A percentile compares a stretch with the other conserved stretches of the same genome.
Conservation (phyloP, 2,888 invertebrate species). For the Clostera curtula region DNA sequence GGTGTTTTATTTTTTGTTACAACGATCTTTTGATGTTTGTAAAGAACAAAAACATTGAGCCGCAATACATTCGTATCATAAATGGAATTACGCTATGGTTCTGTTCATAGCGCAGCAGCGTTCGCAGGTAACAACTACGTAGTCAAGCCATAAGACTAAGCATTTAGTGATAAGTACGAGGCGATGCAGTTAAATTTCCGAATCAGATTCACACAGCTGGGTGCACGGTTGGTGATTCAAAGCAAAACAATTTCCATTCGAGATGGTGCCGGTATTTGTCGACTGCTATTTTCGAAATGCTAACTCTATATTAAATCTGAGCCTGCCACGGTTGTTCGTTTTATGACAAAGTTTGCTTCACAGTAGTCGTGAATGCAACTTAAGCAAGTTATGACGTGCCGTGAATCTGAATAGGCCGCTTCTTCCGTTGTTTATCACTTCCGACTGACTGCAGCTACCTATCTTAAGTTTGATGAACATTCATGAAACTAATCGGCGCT, state of each 20-base stretch:
- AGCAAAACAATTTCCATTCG: slow-evolving; percentile 15
- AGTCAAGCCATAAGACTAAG: too few species aligned
- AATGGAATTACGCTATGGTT: neutral
- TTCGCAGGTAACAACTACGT: too few species aligned
- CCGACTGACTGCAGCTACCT: slow-evolving; percentile 16
- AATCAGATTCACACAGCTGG: neutral
- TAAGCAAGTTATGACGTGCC: slow-evolving; percentile 25
- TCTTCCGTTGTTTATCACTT: slow-evolving; percentile 27
- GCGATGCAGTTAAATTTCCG: neutral
- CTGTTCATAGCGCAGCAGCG: too few species aligned
- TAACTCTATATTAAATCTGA: slow-evolving; percentile 19
- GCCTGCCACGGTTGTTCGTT: slow-evolving; percentile 17
- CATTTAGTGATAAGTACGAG: too few species aligned
- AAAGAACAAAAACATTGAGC: too few species aligned
- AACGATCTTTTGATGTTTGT: slow-evolving; percentile 10
- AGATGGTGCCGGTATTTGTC: slow-evolving; percentile 12
- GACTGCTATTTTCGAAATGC: slow-evolving; percentile 25
- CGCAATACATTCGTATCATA: too few species aligned
- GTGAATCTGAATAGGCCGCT: slow-evolving; percentile 26
- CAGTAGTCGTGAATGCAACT: slow-evolving; percentile 14
- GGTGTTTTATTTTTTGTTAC: slow-evolving; percentile 9
- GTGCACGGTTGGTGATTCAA: slow-evolving; percentile 12
- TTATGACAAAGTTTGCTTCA: slow-evolving; percentile 21
- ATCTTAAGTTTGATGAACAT: slow-evolving; percentile 22
- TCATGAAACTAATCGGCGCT: slow-evolving; percentile 11